Conservation (phyloP, 2,113 vertebrate genomes). For the Hiodon tergisus region DNA sequence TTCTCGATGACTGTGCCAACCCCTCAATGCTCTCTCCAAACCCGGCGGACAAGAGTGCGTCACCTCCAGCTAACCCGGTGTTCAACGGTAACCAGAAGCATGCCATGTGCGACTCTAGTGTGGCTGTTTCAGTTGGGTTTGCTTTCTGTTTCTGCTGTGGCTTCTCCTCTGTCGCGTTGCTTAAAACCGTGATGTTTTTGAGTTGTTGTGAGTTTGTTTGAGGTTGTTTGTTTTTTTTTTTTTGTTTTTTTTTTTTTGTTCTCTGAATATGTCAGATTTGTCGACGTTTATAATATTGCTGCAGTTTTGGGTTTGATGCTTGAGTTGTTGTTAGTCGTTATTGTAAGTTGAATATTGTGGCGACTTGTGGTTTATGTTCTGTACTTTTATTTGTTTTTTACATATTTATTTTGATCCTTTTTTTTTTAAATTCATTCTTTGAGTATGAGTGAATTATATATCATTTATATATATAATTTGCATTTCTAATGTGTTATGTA, state of each 20-base stretch:
- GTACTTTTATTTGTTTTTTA: too few relatives aligned
- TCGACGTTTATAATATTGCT: background rate
- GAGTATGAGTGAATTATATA: too few relatives aligned
- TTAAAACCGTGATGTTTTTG: conserved; percentile 19
- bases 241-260: conserved; percentile 22
- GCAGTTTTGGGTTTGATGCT: background rate
- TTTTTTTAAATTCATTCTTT: too few relatives aligned
- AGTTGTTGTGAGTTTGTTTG: conserved; percentile 3
- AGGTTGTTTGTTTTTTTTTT: conserved; percentile 14
- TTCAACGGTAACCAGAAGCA: conserved; percentile 67
- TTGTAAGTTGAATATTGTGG: too few relatives aligned
- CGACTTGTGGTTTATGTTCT: too few relatives aligned
- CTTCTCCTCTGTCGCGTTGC: conserved; percentile 21
- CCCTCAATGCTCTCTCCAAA: conserved; percentile 52
- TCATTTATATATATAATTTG: conserved; percentile 2
- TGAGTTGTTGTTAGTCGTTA: background rate
- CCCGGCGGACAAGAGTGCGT: conserved; percentile 52
- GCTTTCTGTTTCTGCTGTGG: conserved; percentile 6
- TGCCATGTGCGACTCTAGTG: conserved; percentile 40
- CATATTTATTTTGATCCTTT: too few relatives aligned
- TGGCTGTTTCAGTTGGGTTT: conserved; percentile 13
- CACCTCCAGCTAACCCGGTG: conserved; percentile 54
- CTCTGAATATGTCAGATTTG: conserved; percentile 23
- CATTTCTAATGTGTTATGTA: conserved; percentile 5
- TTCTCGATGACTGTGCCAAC: conserved; percentile 53